phyloP scores from a whole-genome alignment of 1,140 invertebrate genomes.

The Ctenoplectra terminalis region DNA sequence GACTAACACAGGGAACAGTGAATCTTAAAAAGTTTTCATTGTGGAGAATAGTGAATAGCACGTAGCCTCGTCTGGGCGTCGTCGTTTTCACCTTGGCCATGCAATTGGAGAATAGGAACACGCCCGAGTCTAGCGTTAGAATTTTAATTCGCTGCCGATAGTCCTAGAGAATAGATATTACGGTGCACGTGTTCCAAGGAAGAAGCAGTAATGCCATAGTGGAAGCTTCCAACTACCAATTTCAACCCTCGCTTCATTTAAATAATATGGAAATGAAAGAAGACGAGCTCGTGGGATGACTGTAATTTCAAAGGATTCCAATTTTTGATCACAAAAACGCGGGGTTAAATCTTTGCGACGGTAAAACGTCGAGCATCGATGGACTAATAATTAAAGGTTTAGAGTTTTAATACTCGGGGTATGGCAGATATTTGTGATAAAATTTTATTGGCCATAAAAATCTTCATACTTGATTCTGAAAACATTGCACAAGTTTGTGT shows the following conservation, averaged over 20 bases:
- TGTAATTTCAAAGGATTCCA: slow-evolving; percentile 24
- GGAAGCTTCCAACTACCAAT: slow-evolving; percentile 24
- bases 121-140: neutral
- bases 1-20: too few relatives aligned
- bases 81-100: neutral
- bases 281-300: neutral
- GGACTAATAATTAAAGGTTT: neutral
- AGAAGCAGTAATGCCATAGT: neutral
- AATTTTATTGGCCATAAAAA: too few relatives aligned
- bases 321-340: slow-evolving; percentile 4
- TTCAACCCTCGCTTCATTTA: slow-evolving; percentile 22
- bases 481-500: too few relatives aligned
- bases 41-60: neutral
- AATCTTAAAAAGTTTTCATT: neutral
- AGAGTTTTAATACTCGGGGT: neutral
- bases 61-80: neutral
- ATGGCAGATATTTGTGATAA: too few relatives aligned
- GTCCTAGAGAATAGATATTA: slow-evolving; percentile 17
- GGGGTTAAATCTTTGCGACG: neutral
- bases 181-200: neutral
- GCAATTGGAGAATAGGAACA: neutral
- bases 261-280: slow-evolving; percentile 36
- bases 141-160: neutral
- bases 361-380: neutral
- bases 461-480: neutral